These are phyloP conservation scores for Eulemur rufifrons DNA, from an alignment of 2,113 vertebrate genomes.

Conservation along the genomic window DNA sequence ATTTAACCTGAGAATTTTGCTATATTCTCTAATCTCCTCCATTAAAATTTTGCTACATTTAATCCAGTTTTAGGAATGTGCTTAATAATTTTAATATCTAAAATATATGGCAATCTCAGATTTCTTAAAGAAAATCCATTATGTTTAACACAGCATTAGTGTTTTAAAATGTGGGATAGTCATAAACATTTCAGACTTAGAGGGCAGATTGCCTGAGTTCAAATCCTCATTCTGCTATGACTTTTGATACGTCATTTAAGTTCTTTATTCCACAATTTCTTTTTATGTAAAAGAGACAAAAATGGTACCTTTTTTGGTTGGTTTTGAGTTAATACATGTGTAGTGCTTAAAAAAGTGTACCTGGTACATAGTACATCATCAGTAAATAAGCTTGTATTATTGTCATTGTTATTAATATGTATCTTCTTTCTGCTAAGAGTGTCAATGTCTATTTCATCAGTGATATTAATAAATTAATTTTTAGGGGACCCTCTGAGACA, in stretches of 20 bases:
- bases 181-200: neutral
- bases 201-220: neutral
- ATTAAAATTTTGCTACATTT: neutral
- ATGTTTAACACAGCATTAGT: neutral
- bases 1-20: neutral
- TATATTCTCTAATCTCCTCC: neutral
- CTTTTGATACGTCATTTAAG: neutral
- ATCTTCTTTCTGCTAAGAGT: neutral
- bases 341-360: neutral
- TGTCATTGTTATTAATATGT: neutral
- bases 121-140: neutral
- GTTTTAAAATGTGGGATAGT: neutral
- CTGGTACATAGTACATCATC: neutral
- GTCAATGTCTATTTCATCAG: neutral
- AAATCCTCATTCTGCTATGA: neutral
- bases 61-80: neutral
- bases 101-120: neutral
- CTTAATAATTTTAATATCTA: slow-evolving; percentile 9
- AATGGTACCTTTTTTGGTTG: neutral
- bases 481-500: neutral
- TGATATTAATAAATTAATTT: neutral
- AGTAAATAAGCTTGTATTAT: neutral
- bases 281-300: neutral
- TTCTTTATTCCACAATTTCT: neutral
- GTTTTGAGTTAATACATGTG: neutral